Percentiles rank a stretch among this genome's conserved stretches.
Conservation (phyloP, 2,797 vertebrate species). For the Chiloscyllium punctatum region DNA sequence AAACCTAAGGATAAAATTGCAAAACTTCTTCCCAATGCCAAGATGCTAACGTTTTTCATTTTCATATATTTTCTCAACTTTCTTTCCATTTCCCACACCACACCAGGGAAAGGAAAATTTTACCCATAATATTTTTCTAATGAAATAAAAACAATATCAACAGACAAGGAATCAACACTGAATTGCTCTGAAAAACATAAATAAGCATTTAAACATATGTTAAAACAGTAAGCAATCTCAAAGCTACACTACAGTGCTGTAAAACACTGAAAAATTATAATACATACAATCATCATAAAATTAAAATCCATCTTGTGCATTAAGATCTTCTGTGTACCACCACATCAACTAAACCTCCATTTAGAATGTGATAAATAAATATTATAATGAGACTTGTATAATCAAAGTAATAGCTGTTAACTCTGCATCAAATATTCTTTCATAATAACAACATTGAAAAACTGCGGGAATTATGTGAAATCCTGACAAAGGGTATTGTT, state of each 20-base stretch:
- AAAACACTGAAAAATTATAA: constrained; percentile 22
- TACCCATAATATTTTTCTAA: neutral
- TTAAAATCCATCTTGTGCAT: constrained; percentile 14
- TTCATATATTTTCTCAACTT: neutral
- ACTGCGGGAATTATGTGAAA: neutral
- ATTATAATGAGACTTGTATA: constrained; percentile 23
- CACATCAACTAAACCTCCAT: constrained; percentile 20
- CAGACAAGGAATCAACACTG: neutral
- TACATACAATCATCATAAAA: constrained; percentile 4
- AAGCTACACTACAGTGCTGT: neutral
- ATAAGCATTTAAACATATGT: constrained; percentile 17
- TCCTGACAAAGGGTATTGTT: neutral
- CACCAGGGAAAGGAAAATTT: no score
- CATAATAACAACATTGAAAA: neutral
- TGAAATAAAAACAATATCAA: constrained; percentile 15
- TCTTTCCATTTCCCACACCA: no score
- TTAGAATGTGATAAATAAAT: constrained; percentile 20
- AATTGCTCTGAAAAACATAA: neutral
- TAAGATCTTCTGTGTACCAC: constrained; percentile 26
- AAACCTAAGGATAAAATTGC: no score
- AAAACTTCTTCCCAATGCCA: no score
- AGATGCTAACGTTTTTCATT: no score
- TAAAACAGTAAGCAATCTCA: neutral
- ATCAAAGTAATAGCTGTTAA: neutral
- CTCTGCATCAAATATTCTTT: constrained; percentile 2